Evolutionary conservation across 1,140 invertebrate genomes (phyloP).

Genomic region (Megalopta genalis): DNA sequence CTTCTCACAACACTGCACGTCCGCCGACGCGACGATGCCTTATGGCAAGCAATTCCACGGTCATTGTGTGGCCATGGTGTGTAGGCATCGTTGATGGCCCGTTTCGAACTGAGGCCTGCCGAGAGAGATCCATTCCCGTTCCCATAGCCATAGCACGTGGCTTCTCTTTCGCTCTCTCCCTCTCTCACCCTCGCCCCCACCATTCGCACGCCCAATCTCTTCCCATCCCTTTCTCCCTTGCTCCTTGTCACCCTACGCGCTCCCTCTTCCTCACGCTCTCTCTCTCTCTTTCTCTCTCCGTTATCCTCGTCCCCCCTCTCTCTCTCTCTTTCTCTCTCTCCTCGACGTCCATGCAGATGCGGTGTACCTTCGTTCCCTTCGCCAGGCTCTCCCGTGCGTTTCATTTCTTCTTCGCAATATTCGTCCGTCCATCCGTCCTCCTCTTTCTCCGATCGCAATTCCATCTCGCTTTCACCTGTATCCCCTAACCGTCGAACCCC

Average conservation of each 20-base stretch:
- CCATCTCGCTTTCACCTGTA: slow-evolving; percentile 1
- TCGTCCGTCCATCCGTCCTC: slow-evolving; percentile 23
- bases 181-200: slow-evolving; percentile 35
- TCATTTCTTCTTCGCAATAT: slow-evolving; percentile 30
- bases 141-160: slow-evolving; percentile 79
- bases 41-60: slow-evolving; percentile 57
- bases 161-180: slow-evolving; percentile 61
- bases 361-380: slow-evolving; percentile 13
- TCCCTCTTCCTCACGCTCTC: slow-evolving; percentile 6
- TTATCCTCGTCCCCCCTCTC: no score
- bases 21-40: slow-evolving; percentile 55
- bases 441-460: not conserved
- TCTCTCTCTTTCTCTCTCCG: no score
- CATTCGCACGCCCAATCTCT: slow-evolving; percentile 16
- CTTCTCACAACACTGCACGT: slow-evolving; percentile 42
- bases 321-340: not conserved
- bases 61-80: slow-evolving; percentile 74
- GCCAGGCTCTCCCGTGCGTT: slow-evolving; percentile 6
- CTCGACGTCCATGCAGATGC: slow-evolving; percentile 18
- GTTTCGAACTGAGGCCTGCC: slow-evolving; percentile 75
- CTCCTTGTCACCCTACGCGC: slow-evolving; percentile 12
- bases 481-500: slow-evolving; percentile 2
- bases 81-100: slow-evolving; percentile 76
- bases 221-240: slow-evolving; percentile 16
- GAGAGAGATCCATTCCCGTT: slow-evolving; percentile 74